A percentile compares a stretch with the other conserved stretches of the same genome.
Evolutionary conservation across 2,797 vertebrate species (phyloP).

Genomic region (Danio aesculapii): DNA sequence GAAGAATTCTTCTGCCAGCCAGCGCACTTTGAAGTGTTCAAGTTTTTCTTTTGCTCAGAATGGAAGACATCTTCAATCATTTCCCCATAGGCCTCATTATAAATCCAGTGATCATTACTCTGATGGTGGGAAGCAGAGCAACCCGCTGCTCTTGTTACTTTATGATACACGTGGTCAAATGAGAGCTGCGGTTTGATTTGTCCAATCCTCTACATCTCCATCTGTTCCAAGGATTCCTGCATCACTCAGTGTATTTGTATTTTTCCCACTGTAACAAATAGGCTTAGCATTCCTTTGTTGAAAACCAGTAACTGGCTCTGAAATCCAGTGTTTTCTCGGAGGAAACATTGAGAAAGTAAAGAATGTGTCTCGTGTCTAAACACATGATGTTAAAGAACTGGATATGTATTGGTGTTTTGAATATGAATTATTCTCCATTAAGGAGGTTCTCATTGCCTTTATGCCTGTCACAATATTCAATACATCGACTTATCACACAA

Average conservation of each 20-base stretch:
- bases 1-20: slow-evolving; percentile 36
- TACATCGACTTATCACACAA: no score
- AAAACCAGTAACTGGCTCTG: slow-evolving; percentile 32
- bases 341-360: slow-evolving; percentile 8
- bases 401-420: neutral
- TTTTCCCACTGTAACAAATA: slow-evolving; percentile 41
- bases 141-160: slow-evolving; percentile 46
- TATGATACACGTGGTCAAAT: slow-evolving; percentile 34
- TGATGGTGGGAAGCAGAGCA: slow-evolving; percentile 31
- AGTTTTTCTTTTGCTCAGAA: slow-evolving; percentile 48
- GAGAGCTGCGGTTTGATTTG: slow-evolving; percentile 50
- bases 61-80: slow-evolving; percentile 38
- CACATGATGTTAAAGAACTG: slow-evolving; percentile 12
- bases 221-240: slow-evolving; percentile 34
- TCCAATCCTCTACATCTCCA: slow-evolving; percentile 45
- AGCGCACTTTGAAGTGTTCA: slow-evolving; percentile 47
- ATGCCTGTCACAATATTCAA: no score
- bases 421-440: neutral
- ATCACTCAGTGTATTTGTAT: slow-evolving; percentile 40
- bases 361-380: slow-evolving; percentile 6
- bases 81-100: slow-evolving; percentile 49
- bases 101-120: slow-evolving; percentile 48
- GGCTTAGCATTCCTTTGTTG: slow-evolving; percentile 58
- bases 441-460: neutral
- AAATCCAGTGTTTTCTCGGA: slow-evolving; percentile 23